Conservation (phyloP, 2,113 vertebrate genomes). For the Ceyx cyanopectus region DNA sequence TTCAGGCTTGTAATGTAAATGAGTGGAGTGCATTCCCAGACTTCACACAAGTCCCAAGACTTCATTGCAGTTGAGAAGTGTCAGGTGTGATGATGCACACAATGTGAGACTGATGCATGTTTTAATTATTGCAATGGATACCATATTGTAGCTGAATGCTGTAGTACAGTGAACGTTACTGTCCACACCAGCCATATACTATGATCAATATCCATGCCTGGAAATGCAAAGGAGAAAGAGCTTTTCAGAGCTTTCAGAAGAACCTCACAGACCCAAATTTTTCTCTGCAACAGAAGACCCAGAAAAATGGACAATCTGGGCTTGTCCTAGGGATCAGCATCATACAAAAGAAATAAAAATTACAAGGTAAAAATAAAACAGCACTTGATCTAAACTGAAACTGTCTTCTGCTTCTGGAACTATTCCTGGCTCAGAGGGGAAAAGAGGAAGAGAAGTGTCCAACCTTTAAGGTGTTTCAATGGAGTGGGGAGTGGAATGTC, state of each 20-base stretch:
- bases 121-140: background rate
- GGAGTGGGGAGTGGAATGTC: background rate
- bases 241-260: background rate
- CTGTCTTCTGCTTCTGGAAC: background rate
- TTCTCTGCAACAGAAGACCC: background rate
- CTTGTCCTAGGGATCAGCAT: background rate
- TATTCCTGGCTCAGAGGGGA: background rate
- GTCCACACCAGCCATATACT: background rate
- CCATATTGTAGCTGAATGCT: background rate
- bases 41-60: background rate
- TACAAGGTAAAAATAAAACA: background rate
- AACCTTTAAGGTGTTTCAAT: background rate
- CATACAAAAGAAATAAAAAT: constrained; percentile 27
- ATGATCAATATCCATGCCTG: background rate
- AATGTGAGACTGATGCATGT: background rate
- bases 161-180: background rate
- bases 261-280: background rate
- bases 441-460: background rate
- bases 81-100: background rate
- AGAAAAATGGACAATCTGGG: background rate
- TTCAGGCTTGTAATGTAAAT: background rate
- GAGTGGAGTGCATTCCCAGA: background rate
- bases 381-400: background rate
- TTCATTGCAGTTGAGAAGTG: background rate
- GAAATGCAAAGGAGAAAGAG: background rate